Base-by-base conservation (phyloP, 1,140 invertebrate species). In the Drosophila takahashii region DNA sequence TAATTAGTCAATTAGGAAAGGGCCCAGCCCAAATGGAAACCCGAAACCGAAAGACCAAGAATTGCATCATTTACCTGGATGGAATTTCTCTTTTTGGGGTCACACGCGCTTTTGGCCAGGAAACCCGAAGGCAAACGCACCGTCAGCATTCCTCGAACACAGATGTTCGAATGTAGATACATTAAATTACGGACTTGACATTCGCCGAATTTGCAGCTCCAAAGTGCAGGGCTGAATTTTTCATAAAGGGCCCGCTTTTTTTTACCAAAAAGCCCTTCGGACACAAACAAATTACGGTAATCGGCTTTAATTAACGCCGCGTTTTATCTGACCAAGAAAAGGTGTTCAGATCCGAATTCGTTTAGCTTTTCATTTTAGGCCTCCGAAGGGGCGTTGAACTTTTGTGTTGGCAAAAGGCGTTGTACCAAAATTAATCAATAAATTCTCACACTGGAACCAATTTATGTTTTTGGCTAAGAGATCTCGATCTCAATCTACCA, bases 271-370 rank as follows among this genome's bases (percentile, higher is more conserved):
- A 41, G 56, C 77, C 81, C 66, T 52, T 60, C 85, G 77, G 86
- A 87, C 66, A 78, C 70, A 60, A 83, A 90, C 86, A 90, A 90
- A 90, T 90, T 90, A 90, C 79, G 74, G 79, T 90, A 80, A 90
- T 87, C 86, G 81, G 69, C 59, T 75, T 83, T 83, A 87, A 90
- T 90, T 90, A 79, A 90, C 71, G 86, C 81, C 66, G 56, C 65
- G 58, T 89, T 90, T 84, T 79, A 80, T 67, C 77, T 78, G 65
- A 18, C 70, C 79, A 47, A n/a, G n/a, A 62, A 65, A 76, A 77
- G 72, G 67, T 50, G 56, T 41, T 51, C 10, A 22, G 41, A 34
- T 62, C 53, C 36, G 16, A 42, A 39, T 56, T 54, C 36, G 51
- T 42, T 74, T 64, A 58, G 29, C 47, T 64, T 51, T 44, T 56